Percentiles rank a stretch among this genome's conserved stretches.
Conservation (phyloP, 2,797 vertebrate genomes). For the Lophotriccus pileatus region DNA sequence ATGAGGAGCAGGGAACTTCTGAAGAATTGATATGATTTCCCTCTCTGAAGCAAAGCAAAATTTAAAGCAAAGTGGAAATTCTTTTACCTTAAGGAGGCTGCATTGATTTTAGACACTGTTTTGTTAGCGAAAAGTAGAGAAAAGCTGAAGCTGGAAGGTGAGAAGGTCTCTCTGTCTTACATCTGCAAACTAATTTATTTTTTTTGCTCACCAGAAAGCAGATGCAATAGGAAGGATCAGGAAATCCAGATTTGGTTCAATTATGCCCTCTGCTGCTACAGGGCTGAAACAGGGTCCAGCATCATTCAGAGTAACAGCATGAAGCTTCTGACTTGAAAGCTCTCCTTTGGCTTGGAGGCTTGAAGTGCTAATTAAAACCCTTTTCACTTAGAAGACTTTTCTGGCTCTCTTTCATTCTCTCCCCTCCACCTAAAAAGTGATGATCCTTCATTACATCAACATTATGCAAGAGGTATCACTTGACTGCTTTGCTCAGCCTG, state of each 20-base stretch:
- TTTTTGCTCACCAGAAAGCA: background rate
- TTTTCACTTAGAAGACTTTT: background rate
- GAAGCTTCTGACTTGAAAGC: background rate
- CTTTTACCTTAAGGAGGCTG: background rate
- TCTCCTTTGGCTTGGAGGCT: background rate
- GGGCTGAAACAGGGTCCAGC: background rate
- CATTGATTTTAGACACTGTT: background rate
- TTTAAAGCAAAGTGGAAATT: background rate
- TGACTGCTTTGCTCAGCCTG: background rate
- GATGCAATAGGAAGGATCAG: background rate
- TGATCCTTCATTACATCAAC: background rate
- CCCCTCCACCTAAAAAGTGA: background rate
- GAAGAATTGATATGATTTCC: background rate
- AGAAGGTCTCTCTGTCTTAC: background rate
- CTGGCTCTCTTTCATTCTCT: background rate
- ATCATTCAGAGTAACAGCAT: background rate
- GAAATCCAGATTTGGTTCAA: background rate
- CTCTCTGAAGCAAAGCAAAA: background rate
- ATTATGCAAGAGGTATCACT: background rate
- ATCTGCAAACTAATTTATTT: background rate
- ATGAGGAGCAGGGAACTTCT: background rate
- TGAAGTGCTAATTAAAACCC: background rate
- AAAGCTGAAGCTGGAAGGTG: background rate
- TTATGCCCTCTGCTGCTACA: background rate
- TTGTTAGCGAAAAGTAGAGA: background rate